phyloP scores from a whole-genome alignment of 1,140 invertebrate species.

The Lysiphlebus fabarum region DNA sequence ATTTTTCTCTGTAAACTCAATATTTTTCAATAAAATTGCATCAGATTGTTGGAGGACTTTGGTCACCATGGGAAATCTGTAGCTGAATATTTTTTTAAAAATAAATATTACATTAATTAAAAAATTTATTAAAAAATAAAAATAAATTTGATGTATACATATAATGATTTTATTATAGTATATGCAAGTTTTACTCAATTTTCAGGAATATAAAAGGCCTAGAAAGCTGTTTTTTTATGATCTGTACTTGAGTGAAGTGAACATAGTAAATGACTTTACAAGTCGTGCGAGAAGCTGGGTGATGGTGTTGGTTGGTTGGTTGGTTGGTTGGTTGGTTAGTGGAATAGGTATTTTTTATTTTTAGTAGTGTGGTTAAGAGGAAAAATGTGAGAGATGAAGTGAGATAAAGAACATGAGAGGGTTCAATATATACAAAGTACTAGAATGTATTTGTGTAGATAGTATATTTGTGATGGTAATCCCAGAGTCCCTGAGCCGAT shows the following conservation, averaged over 20 bases:
- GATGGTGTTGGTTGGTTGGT: no score
- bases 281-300: conserved; percentile 27
- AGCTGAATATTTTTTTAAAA: conserved; percentile 11
- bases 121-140: conserved; percentile 37
- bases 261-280: conserved; percentile 36
- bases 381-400: conserved; percentile 32
- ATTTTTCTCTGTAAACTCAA: conserved; percentile 31
- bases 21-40: conserved; percentile 45
- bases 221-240: no score
- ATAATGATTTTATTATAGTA: no score
- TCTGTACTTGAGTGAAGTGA: not conserved
- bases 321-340: no score
- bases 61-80: conserved; percentile 47
- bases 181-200: conserved; percentile 21
- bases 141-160: not conserved
- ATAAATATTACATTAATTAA: conserved; percentile 49
- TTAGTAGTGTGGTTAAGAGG: conserved; percentile 6
- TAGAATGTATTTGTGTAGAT: conserved; percentile 12
- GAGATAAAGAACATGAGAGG: conserved; percentile 32
- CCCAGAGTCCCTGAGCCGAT: conserved; percentile 56
- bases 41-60: conserved; percentile 21
- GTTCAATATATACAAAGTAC: conserved; percentile 25
- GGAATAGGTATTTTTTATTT: no score
- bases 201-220: not conserved
- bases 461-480: conserved; percentile 47